Percentiles rank a stretch among this genome's conserved stretches.
Conservation (phyloP, 1,140 invertebrate species). For the Aphidius gifuensis region DNA sequence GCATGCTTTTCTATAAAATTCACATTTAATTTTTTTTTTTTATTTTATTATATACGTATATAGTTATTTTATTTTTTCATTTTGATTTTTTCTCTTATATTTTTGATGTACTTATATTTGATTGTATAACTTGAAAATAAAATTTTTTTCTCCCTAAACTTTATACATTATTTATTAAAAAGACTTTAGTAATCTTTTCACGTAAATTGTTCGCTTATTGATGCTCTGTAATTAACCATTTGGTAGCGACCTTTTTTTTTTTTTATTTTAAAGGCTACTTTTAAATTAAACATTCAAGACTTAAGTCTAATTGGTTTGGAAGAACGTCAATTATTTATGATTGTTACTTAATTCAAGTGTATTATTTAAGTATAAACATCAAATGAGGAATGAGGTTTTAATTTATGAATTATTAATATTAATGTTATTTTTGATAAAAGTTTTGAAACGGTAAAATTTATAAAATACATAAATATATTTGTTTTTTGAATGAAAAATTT, state of each 20-base stretch:
- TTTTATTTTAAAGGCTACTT: too few relatives aligned
- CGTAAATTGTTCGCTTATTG: slow-evolving; percentile 17
- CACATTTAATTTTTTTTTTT: slow-evolving; percentile 7
- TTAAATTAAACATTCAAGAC: too few relatives aligned
- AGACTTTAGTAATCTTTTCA: neutral
- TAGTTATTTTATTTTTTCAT: too few relatives aligned
- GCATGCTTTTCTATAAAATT: slow-evolving; percentile 23
- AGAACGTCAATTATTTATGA: slow-evolving; percentile 24
- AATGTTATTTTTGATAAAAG: slow-evolving; percentile 13
- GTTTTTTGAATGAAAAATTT: neutral
- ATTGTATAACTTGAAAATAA: too few relatives aligned
- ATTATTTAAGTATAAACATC: too few relatives aligned
- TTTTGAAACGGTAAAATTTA: slow-evolving; percentile 4
- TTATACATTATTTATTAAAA: neutral
- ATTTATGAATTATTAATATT: slow-evolving; percentile 23
- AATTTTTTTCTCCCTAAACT: too few relatives aligned
- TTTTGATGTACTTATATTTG: too few relatives aligned
- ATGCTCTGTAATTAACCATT: slow-evolving; percentile 23
- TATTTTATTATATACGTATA: neutral
- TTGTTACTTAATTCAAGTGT: neutral
- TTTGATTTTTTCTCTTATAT: too few relatives aligned
- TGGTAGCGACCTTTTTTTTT: neutral
- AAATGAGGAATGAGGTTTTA: too few relatives aligned
- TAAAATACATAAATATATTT: neutral
- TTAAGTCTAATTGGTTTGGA: neutral